Evolutionary conservation across 2,797 vertebrate species (phyloP).

Genomic region (Helostoma temminkii): DNA sequence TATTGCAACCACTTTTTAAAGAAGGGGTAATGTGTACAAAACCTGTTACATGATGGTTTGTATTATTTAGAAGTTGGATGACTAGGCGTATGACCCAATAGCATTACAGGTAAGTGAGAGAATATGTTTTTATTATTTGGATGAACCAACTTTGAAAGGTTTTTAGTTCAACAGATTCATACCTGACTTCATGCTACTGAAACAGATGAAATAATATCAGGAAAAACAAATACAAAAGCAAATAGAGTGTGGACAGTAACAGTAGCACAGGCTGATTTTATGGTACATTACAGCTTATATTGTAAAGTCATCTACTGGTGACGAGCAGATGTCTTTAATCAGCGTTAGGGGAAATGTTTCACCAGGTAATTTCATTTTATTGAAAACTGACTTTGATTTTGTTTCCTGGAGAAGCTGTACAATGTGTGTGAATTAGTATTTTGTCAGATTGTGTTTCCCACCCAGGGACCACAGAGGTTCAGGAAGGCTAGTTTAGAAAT

Average conservation of each 20-base stretch:
- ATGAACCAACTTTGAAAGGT: background rate
- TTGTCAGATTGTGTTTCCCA: constrained; percentile 37
- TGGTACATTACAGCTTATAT: constrained; percentile 10
- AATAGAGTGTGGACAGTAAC: background rate
- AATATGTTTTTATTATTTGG: background rate
- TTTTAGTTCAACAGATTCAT: background rate
- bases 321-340: constrained; percentile 15
- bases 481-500: constrained; percentile 39
- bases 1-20: background rate
- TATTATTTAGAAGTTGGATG: background rate
- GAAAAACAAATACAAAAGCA: background rate
- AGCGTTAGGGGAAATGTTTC: constrained; percentile 30
- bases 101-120: no score
- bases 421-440: constrained; percentile 8
- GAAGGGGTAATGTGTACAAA: background rate
- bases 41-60: background rate
- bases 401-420: constrained; percentile 5
- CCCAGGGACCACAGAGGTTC: constrained; percentile 9
- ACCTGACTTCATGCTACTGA: background rate
- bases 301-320: constrained; percentile 1
- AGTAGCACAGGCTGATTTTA: background rate
- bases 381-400: constrained; percentile 19
- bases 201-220: background rate
- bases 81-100: background rate
- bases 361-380: constrained; percentile 19